A percentile compares a stretch with the other conserved stretches of the same genome.
phyloP scores from a whole-genome alignment of 2,888 invertebrate genomes.

The Dendrolimus pini region DNA sequence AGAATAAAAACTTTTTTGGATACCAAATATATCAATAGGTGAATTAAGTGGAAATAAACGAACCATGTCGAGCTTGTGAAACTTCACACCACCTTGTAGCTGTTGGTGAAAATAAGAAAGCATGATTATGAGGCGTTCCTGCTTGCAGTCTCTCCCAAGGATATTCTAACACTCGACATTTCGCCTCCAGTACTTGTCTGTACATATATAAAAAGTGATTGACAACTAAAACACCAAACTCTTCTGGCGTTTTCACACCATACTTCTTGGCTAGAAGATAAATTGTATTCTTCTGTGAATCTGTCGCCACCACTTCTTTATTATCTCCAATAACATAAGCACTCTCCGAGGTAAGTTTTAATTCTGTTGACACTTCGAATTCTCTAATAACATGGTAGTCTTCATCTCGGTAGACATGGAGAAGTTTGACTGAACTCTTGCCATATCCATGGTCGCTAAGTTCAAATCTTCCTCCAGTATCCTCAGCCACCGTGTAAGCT shows the following conservation, averaged over 20 bases:
- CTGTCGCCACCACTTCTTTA: slow-evolving; percentile 87
- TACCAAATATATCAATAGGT: no score
- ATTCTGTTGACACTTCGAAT: slow-evolving; percentile 82
- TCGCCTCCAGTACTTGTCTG: slow-evolving; percentile 83
- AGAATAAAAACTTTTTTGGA: no score
- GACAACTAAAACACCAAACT: slow-evolving; percentile 84
- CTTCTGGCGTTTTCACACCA: slow-evolving; percentile 86
- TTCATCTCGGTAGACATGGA: slow-evolving; percentile 82
- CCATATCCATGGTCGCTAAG: slow-evolving; percentile 83
- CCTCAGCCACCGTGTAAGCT: slow-evolving; percentile 52
- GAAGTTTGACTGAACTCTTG: slow-evolving; percentile 83
- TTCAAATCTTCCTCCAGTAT: slow-evolving; percentile 73
- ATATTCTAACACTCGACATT: slow-evolving; percentile 82
- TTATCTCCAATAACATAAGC: slow-evolving; percentile 87
- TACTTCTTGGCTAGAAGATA: slow-evolving; percentile 86
- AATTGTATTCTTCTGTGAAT: slow-evolving; percentile 89
- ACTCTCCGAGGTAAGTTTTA: slow-evolving; percentile 81
- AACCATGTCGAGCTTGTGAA: slow-evolving; percentile 80
- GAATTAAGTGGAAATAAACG: slow-evolving; percentile 22
- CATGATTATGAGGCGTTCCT: slow-evolving; percentile 81
- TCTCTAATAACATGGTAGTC: slow-evolving; percentile 83
- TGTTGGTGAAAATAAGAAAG: slow-evolving; percentile 83
- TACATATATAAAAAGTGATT: slow-evolving; percentile 86
- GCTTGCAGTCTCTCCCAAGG: slow-evolving; percentile 84
- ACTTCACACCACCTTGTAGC: slow-evolving; percentile 83